Evolutionary conservation across 2,888 invertebrate genomes (phyloP), one percentile per base, ranked within the genome.

Genomic region (Hipparchia sbordonii): DNA sequence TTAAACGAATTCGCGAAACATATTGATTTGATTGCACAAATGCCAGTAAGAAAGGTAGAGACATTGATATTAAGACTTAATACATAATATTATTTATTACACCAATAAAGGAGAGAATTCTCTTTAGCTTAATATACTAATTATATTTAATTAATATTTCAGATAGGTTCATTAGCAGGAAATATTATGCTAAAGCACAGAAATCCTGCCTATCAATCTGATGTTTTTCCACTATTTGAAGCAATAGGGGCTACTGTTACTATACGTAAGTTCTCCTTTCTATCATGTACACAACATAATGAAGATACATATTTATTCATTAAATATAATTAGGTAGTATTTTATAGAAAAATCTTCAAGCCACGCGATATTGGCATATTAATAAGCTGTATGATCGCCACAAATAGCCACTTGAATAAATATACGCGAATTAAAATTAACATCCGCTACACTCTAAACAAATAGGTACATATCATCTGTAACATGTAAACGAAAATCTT

Each of bases 151-250:
- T 12, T 6, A 54, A n/a, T 6, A n/a, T 84, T 87, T 69, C 80
- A 95, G 95, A 92, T 95, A 59, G 96, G 95, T 33, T 95, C 95
- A 0, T 82, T 96, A 76, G 96, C 96, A 61, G 96, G 96, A 1
- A 96, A 96, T 79, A 81, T 96, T 63, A 95, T 95, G 92, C 87
- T 96, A 78, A 96, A 96, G 82, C 94, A 95, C 76, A 82, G 87
- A 0, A 92, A 95, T 79, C 92, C 87, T 0, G 94, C 95, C 51
- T 96, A 96, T 82, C 95, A 95, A 12, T 96, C 96, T 0, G 96
- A 96, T 82, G 81, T 96, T 6, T 96, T 95, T 78, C 77, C 96
- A 13, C 87, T 95, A 2, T 84, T 96, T 0, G 94, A 95, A 82
- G 88, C 94, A 3, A 91, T 94, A 1, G 94, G 95, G 2, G 95